phyloP scores from a whole-genome alignment of 2,888 invertebrate genomes.

The Chrysina gloriosa region DNA sequence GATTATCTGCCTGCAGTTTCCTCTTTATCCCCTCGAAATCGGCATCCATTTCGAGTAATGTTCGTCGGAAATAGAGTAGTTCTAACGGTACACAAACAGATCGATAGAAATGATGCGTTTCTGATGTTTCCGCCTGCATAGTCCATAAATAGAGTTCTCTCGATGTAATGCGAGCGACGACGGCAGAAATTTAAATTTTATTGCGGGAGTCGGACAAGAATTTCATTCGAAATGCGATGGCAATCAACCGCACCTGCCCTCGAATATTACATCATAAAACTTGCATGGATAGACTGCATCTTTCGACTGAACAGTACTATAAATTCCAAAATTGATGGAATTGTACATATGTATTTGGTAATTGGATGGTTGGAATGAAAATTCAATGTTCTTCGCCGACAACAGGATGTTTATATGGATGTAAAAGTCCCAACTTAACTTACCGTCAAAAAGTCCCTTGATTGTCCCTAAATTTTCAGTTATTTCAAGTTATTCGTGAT shows the following conservation, averaged over 20 bases:
- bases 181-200: slow-evolving; percentile 11
- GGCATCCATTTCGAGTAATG: neutral
- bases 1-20: neutral
- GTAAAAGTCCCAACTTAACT: no score
- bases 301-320: no score
- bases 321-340: no score
- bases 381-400: no score
- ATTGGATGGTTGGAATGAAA: no score
- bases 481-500: no score
- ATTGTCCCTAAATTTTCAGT: no score
- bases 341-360: no score
- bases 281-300: no score
- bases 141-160: neutral
- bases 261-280: no score
- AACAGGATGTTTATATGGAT: no score
- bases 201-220: neutral
- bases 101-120: slow-evolving; percentile 8
- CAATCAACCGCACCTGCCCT: slow-evolving; percentile 7
- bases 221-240: neutral
- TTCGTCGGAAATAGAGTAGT: neutral
- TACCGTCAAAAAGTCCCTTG: no score
- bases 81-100: neutral
- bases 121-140: neutral
- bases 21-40: neutral
- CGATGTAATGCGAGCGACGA: neutral